Evolutionary conservation across 2,113 vertebrate species (phyloP), one percentile per base, ranked within the genome.

Genomic region (Sinosuthora webbiana): DNA sequence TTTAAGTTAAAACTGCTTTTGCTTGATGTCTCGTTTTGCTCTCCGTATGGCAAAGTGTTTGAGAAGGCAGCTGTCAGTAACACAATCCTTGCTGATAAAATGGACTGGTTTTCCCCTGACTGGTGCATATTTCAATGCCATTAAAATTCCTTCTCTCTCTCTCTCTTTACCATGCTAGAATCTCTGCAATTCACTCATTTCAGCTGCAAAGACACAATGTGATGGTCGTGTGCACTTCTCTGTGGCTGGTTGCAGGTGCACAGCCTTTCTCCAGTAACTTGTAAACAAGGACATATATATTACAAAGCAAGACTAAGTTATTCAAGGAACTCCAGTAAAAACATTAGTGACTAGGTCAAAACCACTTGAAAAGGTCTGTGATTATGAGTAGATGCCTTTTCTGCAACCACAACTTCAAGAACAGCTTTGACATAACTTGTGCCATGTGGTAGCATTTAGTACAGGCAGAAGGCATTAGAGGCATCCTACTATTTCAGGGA

Each of bases 401-500:
- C 69, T 91, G 52, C 64, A 90, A 64, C 78, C 62, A 64, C 89
- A 90, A n/a, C 31, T 92, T 93, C 49, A 87, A 68, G 77, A 94
- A 41, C 15, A 78, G 27, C 63, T 97, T 94, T 73, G 45, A 78
- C 60, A 31, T 73, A 92, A 86, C 47, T 83, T 62, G 17, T 88
- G 68, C 80, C 81, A 76, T 28, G 49, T 83, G 83, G 75, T 50
- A 90, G 47, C 50, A 30, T 80, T 76, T 76, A 53, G 42, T 71
- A 28, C 35, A 82, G 20, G 19, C 52, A 90, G 77, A 80, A 92
- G 37, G 35, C 45, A 70, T n/a, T 59, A 52, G 27, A 93, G 39
- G 52, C 62, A 73, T 70, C 44, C 31, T 37, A 25, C 59, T 68
- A 27, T 60, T 95, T 70, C 52, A 76, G 23, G 52, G 37, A 86